Percentiles rank a stretch among this genome's conserved stretches.
phyloP scores from a whole-genome alignment of 2,113 vertebrate species.

The Pantherophis guttatus region DNA sequence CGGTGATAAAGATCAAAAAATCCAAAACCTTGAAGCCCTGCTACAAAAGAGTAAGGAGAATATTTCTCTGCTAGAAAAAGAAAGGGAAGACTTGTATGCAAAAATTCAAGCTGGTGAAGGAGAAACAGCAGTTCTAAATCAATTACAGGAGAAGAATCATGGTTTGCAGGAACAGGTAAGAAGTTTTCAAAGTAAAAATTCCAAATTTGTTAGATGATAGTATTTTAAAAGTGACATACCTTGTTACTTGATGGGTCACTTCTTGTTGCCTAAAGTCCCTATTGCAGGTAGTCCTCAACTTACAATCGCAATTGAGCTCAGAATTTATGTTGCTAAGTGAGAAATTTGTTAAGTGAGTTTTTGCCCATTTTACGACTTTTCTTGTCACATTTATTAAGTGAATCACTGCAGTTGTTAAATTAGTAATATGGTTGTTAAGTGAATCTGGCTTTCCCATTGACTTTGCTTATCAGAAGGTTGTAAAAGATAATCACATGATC shows the following conservation, averaged over 20 bases:
- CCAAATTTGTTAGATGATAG: neutral
- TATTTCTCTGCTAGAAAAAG: slow-evolving; percentile 87
- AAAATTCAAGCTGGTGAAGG: slow-evolving; percentile 98
- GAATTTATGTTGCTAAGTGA: neutral
- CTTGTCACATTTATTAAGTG: neutral
- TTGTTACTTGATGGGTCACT: neutral
- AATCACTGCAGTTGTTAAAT: neutral
- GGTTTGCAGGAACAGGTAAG: slow-evolving; percentile 88
- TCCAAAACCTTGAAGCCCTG: slow-evolving; percentile 96
- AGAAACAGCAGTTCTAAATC: slow-evolving; percentile 91
- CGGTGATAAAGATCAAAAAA: slow-evolving; percentile 98
- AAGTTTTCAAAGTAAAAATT: slow-evolving; percentile 4
- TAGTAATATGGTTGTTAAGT: neutral
- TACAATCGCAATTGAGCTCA: neutral
- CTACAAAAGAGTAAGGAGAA: slow-evolving; percentile 96
- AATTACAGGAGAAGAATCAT: slow-evolving; percentile 96
- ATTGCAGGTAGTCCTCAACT: neutral
- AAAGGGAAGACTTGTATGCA: slow-evolving; percentile 92
- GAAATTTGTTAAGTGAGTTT: neutral
- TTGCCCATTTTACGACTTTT: neutral
- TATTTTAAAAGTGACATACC: neutral
- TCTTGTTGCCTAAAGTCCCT: neutral
- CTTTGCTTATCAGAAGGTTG: neutral
- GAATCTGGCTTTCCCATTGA: neutral
- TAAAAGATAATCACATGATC: neutral